Evolutionary conservation across 2,113 vertebrate species (phyloP), one percentile per base, ranked within the genome.

Genomic region (Ifrita kowaldi): DNA sequence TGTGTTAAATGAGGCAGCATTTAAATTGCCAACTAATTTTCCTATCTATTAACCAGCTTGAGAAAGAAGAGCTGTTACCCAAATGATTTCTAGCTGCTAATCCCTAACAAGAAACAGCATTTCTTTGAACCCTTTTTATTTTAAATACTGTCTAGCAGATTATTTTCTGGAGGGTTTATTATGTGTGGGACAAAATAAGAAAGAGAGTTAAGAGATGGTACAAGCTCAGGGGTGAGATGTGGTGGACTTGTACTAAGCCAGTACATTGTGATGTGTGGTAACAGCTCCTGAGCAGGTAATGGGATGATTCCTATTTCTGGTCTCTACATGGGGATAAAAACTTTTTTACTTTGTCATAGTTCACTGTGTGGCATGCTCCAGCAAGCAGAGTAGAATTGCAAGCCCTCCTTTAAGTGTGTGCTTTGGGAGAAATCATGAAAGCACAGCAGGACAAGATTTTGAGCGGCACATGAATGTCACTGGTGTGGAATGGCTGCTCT

Each of bases 1-100:
- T 92, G 98, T 98, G 98, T 98, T 98, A 98, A 99, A 98, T 98
- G 98, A 98, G 98, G 95, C 98, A 87, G 95, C 97, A 98, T 98
- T 99, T 98, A 98, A 99, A 99, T 98, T 97, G 98, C 98, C 97
- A 97, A 94, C 98, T 99, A 98, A 99, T 99, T 99, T 98, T 97
- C 91, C 95, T 98, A 98, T 99, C 98, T 98, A 97, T 99, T 98
- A 98, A 98, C 98, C 96, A 97, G 97, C 97, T 97, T 97, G 96
- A 82, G 94, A 94, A 97, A 98, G 96, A 93, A 98, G 97, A 96
- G 92, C 97, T 97, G 97, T 96, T 97, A 96, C 93, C 96, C 95
- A 96, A 97, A 97, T 97, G 96, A 97, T 97, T 98, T 98, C 96
- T 97, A 97, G 97, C 97, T 98, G 97, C 97, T 99, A 97, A 98